Evolutionary conservation across 2,888 invertebrate genomes (phyloP).

Genomic region (Dicranocentrus wangi): DNA sequence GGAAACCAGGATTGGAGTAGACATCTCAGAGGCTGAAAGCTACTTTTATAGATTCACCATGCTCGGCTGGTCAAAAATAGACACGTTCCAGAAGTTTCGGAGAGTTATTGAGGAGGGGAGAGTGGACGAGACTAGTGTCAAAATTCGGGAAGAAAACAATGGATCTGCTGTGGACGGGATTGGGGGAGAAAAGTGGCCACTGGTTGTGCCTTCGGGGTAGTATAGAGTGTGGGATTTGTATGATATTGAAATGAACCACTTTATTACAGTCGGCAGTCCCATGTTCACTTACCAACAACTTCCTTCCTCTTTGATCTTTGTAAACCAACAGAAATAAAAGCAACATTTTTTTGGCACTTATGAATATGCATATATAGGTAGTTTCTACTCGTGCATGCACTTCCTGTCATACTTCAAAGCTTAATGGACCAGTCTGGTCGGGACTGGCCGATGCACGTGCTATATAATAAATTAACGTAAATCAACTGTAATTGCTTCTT

Average conservation of each 20-base stretch:
- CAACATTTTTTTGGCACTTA: too few species aligned
- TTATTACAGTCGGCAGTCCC: too few species aligned
- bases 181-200: slow-evolving; percentile 20
- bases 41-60: slow-evolving; percentile 15
- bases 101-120: slow-evolving; percentile 12
- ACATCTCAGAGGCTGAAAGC: slow-evolving; percentile 12
- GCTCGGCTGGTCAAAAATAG: slow-evolving; percentile 31
- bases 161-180: not conserved
- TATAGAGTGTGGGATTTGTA: not conserved
- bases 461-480: too few species aligned
- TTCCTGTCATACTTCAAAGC: too few species aligned
- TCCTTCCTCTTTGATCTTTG: too few species aligned
- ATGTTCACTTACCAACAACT: not conserved
- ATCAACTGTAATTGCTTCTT: too few species aligned
- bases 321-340: not conserved
- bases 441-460: too few species aligned
- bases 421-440: too few species aligned
- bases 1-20: not conserved
- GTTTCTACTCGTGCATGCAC: too few species aligned
- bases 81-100: slow-evolving; percentile 1
- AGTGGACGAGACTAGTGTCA: not conserved
- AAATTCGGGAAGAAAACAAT: not conserved
- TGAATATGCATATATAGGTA: too few species aligned
- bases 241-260: slow-evolving; percentile 1
- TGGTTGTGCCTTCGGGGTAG: slow-evolving; percentile 4